Base-by-base conservation (phyloP, 2,113 vertebrate species). In the Antigone vipio region DNA sequence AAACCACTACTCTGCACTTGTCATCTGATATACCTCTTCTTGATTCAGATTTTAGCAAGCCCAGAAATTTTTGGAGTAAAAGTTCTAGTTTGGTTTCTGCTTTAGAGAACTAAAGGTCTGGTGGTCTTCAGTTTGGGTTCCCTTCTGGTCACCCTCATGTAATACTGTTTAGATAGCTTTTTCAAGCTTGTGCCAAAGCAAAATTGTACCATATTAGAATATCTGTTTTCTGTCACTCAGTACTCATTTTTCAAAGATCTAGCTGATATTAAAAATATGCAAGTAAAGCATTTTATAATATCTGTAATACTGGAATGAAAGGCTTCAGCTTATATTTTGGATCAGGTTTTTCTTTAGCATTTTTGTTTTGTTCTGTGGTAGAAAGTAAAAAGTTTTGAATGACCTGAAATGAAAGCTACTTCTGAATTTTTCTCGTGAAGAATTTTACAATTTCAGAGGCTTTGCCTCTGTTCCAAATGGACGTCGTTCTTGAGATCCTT, bases 381-480 rank as follows among this genome's bases (percentile, higher is more conserved):
- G 82, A 47, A 93, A 71, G 16, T 62, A 66, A 87, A 74, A 76
- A 59, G 30, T 40, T 95, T 66, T 67, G 34, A 92, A 68, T 82
- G 11, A 35, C 44, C 60, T 71, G n/a, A 91, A 87, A 64, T 78
- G 12, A 93, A 76, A 96, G 32, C 58, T 58, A 30, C 34, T 87
- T 82, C 40, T 94, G 66, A 47, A 49, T 76, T 93, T 89, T 79
- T 94, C 53, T 89, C 9, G 4, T 44, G 27, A 85, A 92, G 30
- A 44, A 81, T 85, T 85, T 89, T 88, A 89, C 53, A 26, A 20
- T 89, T 89, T 68, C 53, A 66, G 69, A 72, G 81, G 42, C 60
- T 92, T 86, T 95, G 64, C 60, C 55, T 91, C n/a, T 16, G 24
- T 85, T 96, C 77, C 85, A 91, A 94, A 95, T 76, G 27, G 86